Evolutionary conservation across 2,113 vertebrate species (phyloP).

Genomic region (Bucco capensis): DNA sequence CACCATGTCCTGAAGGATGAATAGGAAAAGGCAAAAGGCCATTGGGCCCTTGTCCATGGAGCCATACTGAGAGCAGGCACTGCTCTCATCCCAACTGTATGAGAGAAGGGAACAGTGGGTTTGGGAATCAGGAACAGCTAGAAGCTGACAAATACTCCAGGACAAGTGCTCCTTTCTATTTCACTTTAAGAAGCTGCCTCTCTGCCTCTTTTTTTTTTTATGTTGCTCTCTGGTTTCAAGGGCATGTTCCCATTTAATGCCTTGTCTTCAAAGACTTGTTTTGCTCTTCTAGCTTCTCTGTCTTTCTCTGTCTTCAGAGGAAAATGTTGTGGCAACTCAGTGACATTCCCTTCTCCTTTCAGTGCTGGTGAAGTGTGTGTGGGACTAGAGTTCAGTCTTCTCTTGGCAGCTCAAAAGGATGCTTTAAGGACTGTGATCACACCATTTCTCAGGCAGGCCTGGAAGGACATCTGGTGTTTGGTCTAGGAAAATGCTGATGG

Average conservation of each 20-base stretch:
- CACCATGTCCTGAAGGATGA: background rate
- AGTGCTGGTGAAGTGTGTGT: background rate
- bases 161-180: background rate
- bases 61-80: background rate
- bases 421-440: background rate
- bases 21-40: background rate
- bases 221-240: background rate
- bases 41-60: background rate
- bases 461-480: background rate
- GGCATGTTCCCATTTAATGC: background rate
- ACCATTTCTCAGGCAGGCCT: background rate
- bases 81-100: background rate
- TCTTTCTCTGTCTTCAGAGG: background rate
- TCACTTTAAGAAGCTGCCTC: background rate
- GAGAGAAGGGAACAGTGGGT: background rate
- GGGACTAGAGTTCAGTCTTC: too few species aligned
- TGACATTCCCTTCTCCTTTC: background rate
- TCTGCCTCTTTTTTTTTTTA: background rate
- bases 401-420: background rate
- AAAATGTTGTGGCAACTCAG: background rate
- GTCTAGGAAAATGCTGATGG: accelerated
- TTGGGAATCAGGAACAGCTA: background rate
- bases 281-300: background rate
- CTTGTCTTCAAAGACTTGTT: background rate
- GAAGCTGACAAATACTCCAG: background rate